Evolutionary conservation across 2,797 vertebrate genomes (phyloP).

Genomic region (Coendou prehensilis): DNA sequence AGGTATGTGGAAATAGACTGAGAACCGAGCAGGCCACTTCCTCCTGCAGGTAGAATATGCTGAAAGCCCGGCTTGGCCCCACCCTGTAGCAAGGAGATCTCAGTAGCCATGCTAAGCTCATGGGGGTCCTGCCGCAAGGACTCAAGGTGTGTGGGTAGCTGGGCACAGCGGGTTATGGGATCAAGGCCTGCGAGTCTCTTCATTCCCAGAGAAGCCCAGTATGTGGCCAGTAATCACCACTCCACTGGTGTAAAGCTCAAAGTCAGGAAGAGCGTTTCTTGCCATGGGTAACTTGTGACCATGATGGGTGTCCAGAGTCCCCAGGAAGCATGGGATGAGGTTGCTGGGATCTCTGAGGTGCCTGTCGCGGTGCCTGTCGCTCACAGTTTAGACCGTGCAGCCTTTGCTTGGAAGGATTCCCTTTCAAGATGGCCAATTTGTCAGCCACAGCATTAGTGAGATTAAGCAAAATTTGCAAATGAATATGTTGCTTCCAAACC

Average conservation of each 20-base stretch:
- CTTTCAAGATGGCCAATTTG: neutral
- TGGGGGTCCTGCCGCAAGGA: neutral
- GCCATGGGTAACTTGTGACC: neutral
- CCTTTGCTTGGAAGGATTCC: neutral
- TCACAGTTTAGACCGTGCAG: neutral
- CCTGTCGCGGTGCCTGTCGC: neutral
- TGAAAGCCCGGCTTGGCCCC: neutral
- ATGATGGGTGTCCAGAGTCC: neutral
- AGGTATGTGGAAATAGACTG: neutral
- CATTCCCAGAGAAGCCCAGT: neutral
- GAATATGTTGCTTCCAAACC: neutral
- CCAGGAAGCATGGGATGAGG: neutral
- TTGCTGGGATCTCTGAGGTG: neutral
- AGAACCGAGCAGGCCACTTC: neutral
- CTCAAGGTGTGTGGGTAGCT: neutral
- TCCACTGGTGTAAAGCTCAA: neutral
- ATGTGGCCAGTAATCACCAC: neutral
- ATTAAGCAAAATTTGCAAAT: slow-evolving; percentile 1
- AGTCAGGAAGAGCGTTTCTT: neutral
- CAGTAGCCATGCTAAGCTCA: neutral
- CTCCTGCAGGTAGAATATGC: neutral
- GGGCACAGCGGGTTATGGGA: neutral
- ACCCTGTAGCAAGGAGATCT: neutral
- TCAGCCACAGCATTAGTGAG: neutral
- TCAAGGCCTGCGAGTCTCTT: neutral